phyloP scores from a whole-genome alignment of 2,888 invertebrate genomes.

The Therioaphis trifolii region DNA sequence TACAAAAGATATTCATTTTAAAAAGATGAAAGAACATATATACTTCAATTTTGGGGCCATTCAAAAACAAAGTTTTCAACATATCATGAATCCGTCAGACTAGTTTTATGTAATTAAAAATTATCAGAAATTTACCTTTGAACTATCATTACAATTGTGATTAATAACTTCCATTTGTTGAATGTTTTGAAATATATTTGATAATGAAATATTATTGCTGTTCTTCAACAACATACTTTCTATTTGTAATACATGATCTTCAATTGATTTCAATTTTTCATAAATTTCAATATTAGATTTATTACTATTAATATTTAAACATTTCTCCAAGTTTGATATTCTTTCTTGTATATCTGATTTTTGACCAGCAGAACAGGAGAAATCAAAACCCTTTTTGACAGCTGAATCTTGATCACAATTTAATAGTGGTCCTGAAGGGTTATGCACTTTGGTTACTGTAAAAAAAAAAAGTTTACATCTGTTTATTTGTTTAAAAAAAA shows the following conservation, averaged over 20 bases:
- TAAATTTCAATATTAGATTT: background rate
- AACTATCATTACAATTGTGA: background rate
- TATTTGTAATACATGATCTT: slow-evolving; percentile 31
- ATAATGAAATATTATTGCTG: background rate
- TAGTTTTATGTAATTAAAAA: too few relatives aligned
- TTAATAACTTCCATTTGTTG: background rate
- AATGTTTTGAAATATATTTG: background rate
- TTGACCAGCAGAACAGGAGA: background rate
- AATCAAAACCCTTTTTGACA: background rate
- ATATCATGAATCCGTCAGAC: too few relatives aligned
- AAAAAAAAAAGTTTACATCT: background rate
- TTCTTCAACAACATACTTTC: slow-evolving; percentile 2
- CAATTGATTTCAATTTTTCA: slow-evolving; percentile 29
- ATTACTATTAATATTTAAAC: slow-evolving; percentile 27
- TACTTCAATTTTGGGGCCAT: too few relatives aligned
- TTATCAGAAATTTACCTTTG: slow-evolving; percentile 2
- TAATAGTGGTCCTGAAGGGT: background rate
- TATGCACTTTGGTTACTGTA: slow-evolving; percentile 6
- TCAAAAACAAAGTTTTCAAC: too few relatives aligned
- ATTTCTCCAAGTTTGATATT: slow-evolving; percentile 51
- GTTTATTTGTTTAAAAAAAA: background rate
- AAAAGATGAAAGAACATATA: too few relatives aligned
- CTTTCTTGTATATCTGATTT: slow-evolving; percentile 31
- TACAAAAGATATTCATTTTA: too few relatives aligned
- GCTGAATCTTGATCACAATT: slow-evolving; percentile 4